These are phyloP conservation scores for Ardeotis arabs DNA, from an alignment of 2,113 vertebrate genomes.

Conservation along the genomic window DNA sequence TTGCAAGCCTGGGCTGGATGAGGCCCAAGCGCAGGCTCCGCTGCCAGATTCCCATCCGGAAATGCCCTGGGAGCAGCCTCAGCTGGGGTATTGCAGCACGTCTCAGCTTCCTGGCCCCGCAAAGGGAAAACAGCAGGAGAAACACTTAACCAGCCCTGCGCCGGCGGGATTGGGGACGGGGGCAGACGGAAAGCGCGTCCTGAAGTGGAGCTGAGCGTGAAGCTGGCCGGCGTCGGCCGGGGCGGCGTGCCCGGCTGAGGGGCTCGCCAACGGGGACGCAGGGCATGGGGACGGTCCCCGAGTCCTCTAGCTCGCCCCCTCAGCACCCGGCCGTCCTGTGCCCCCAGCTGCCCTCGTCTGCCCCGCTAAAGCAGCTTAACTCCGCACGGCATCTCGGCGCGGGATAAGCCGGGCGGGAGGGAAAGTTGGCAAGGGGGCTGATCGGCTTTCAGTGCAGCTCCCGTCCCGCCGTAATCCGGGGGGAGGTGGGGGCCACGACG, in stretches of 20 bases:
- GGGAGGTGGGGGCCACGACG: fast-evolving
- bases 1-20: constrained; percentile 49
- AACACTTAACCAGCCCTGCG: constrained; percentile 39
- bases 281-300: fast-evolving
- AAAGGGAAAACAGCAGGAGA: constrained; percentile 54
- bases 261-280: fast-evolving
- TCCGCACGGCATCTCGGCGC: neutral
- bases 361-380: constrained; percentile 48
- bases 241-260: fast-evolving
- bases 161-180: neutral
- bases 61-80: constrained; percentile 66
- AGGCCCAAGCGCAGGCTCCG: constrained; percentile 36
- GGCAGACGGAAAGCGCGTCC: neutral
- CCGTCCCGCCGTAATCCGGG: neutral
- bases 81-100: constrained; percentile 59
- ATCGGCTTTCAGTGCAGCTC: constrained; percentile 29
- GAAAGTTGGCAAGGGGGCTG: constrained; percentile 58
- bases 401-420: constrained; percentile 53
- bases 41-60: constrained; percentile 68
- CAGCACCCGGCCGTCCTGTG: neutral
- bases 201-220: fast-evolving
- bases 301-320: neutral
- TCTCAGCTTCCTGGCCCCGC: constrained; percentile 47
- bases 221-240: fast-evolving
- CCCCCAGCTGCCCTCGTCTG: neutral